A percentile compares a stretch with the other conserved stretches of the same genome.
Evolutionary conservation across 2,888 invertebrate species (phyloP).

Genomic region (Sturmia bella): DNA sequence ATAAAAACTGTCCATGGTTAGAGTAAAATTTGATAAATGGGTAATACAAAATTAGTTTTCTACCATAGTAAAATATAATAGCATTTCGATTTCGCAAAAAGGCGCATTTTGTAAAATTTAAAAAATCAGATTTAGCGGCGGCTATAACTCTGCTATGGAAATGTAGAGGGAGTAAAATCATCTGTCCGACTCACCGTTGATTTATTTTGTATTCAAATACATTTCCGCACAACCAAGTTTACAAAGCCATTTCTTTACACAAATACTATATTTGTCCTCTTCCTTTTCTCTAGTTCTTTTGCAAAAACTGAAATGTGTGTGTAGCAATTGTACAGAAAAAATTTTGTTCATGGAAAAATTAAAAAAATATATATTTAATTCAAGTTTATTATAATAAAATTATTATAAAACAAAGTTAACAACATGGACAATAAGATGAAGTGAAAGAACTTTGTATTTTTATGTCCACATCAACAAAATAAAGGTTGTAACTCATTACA

Average conservation of each 20-base stretch:
- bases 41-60: too few relatives aligned
- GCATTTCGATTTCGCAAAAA: too few relatives aligned
- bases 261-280: conserved; percentile 59
- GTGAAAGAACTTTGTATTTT: conserved; percentile 6
- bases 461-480: not conserved
- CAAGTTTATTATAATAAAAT: conserved; percentile 2
- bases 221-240: conserved; percentile 21
- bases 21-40: too few relatives aligned
- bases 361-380: conserved; percentile 37
- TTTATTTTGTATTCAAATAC: conserved; percentile 8
- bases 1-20: too few relatives aligned
- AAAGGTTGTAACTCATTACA: conserved; percentile 41
- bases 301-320: conserved; percentile 68
- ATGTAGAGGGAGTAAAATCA: not conserved
- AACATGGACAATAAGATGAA: conserved; percentile 30
- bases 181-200: conserved; percentile 1
- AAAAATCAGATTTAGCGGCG: too few relatives aligned
- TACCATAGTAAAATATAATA: too few relatives aligned
- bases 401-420: conserved; percentile 1
- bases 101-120: too few relatives aligned
- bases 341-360: conserved; percentile 39
- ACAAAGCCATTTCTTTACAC: conserved; percentile 34
- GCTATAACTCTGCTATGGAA: too few relatives aligned
- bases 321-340: conserved; percentile 66
- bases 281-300: conserved; percentile 69